Evolutionary conservation across 2,888 invertebrate species (phyloP), one percentile per base, ranked within the genome.

Genomic region (Gordius sp.): DNA sequence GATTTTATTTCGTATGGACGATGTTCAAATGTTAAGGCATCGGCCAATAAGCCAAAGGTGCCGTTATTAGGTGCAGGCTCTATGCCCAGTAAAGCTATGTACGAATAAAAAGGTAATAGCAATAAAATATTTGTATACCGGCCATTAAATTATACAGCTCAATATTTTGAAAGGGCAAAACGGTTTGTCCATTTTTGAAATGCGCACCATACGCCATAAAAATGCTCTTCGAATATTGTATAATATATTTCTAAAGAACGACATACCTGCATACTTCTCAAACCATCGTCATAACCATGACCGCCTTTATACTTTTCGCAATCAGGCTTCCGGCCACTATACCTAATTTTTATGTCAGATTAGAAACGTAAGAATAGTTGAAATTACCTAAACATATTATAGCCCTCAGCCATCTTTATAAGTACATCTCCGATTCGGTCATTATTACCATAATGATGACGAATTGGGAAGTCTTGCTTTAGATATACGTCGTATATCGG

Each of bases 101-200:
- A 54, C 4, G 8, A 54, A 26, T 8, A 16, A 54, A 26, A 28
- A 26, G 8, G 28, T 26, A 33, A 33, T 33, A n/a, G 39, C 39
- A 33, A 33, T 33, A 33, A n/a, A 8, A 33, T 33, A 33, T 33
- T 33, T 33, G n/a, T 20, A 47, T 47, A 28, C 55, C 55, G 4
- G 55, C 27, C 26, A 54, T 54, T 2, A 54, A 20, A 54, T 54
- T 54, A 20, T 54, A 28, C 16, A 54, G 16, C 20, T 54, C 55
- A 23, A 54, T 54, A 23, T 23, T 54, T 54, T 54, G 55, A 54
- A 54, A 54, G 2, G 55, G 55, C 47, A 47, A 47, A n/a, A 47
- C 20, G 4, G 4, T 47, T 4, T 4, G 20, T 47, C 20, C 4
- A 4, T 47, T 47, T 20, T 47, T 8, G 20, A 47, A 47, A 20